Evolutionary conservation across 2,113 vertebrate genomes (phyloP), one percentile per base, ranked within the genome.

Genomic region (Gymnarchus niloticus): DNA sequence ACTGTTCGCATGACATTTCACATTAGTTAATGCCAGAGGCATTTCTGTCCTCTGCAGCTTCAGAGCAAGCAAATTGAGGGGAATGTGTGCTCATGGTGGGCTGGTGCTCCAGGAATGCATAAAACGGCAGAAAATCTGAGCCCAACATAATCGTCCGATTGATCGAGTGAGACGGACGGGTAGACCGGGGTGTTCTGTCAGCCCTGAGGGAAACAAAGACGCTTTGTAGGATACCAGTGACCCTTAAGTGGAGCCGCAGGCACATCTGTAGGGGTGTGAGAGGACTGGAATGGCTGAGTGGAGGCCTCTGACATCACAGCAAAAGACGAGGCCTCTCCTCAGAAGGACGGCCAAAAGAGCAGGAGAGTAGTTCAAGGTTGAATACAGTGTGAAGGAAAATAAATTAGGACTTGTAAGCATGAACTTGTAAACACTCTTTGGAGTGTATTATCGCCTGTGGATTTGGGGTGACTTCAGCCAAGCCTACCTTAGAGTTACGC

Each of bases 1-100:
- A 86, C 89, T 89, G 49, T 90, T 87, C 85, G 85, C 85, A 84
- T 83, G 49, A 90, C 88, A 88, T 91, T 90, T 89, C 54, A 61
- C 88, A 90, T 61, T 49, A 90, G 23, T 84, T 56, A 56, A 56
- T 86, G 89, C 85, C 87, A 94, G 81, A 94, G 87, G 82, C 81
- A 10, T 12, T 23, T 85, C 87, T 88, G 89, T 91, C 90, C 89
- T 69, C 89, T 84, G 14, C 81, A 73, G 87, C 3, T 59, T 83
- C 85, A 87, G 86, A 87, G 87, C 83, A 85, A 89, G 88, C 87
- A 88, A 88, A 90, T 90, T 54, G 87, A 65, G 86, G 90, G 88
- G 69, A 90, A 85, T 84, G 85, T 90, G 90, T 87, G 65, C 0
- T 89, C 88, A 73, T 77, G 82, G 81, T 78, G 48, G 83, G 44